phyloP scores from a whole-genome alignment of 2,888 invertebrate species.

The Anodontia alba region DNA sequence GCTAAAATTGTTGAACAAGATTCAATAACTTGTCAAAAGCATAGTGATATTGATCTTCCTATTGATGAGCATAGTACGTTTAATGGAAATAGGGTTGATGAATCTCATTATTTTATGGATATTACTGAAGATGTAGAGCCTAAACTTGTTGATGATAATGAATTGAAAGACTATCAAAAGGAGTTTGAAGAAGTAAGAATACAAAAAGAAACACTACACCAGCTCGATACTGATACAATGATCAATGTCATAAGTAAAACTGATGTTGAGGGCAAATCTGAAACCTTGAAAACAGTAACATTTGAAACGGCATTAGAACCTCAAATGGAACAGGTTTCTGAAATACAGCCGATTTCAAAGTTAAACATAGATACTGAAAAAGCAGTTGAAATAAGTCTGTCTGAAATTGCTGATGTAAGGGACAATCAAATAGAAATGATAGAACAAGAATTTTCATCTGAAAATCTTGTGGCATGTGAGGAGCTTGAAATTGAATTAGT shows the following conservation, averaged over 20 bases:
- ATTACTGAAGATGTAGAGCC: slow-evolving; percentile 6
- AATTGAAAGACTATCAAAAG: background rate
- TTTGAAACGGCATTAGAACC: background rate
- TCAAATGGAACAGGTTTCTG: background rate
- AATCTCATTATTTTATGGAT: slow-evolving; percentile 1
- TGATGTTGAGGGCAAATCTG: background rate
- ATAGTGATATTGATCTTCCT: background rate
- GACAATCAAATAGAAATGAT: background rate
- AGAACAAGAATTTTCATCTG: background rate
- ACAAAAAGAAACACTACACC: background rate
- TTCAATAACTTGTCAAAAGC: background rate
- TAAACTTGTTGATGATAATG: background rate
- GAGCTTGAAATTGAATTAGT: slow-evolving; percentile 27
- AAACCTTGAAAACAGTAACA: background rate
- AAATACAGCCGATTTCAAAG: background rate
- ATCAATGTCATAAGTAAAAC: background rate
- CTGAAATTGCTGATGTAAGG: background rate
- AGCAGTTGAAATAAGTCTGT: background rate
- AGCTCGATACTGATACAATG: background rate
- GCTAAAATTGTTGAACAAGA: slow-evolving; percentile 17
- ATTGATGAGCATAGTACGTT: background rate
- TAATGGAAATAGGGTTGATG: background rate
- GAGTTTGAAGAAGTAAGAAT: background rate
- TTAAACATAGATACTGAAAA: background rate
- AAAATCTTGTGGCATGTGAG: slow-evolving; percentile 29